A percentile compares a stretch with the other conserved stretches of the same genome.
Conservation (phyloP, 2,113 vertebrate species). For the Lipophrys pholis region DNA sequence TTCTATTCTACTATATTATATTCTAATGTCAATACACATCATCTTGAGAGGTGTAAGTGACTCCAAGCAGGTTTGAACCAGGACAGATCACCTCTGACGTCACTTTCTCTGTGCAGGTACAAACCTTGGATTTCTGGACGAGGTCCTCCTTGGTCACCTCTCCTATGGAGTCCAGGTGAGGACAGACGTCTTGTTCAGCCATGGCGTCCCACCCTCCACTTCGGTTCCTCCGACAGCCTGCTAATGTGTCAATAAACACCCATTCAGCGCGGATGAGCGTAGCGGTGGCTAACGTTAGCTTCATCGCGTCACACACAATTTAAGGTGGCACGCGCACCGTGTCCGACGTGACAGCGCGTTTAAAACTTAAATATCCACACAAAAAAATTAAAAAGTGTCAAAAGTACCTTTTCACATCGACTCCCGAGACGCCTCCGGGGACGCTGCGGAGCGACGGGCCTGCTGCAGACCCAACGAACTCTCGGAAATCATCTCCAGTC, state of each 20-base stretch:
- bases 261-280: not conserved
- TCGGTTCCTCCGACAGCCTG: slow-evolving; percentile 18
- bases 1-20: too few species aligned
- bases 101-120: not conserved
- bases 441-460: slow-evolving; percentile 41
- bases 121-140: slow-evolving; percentile 94
- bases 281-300: slow-evolving; percentile 48
- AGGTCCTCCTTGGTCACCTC: slow-evolving; percentile 97
- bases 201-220: slow-evolving; percentile 80
- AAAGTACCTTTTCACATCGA: not conserved
- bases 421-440: not conserved
- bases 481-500: slow-evolving; percentile 13
- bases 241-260: slow-evolving; percentile 21
- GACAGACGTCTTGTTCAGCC: slow-evolving; percentile 90
- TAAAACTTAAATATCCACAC: not conserved
- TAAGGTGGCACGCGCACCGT: not conserved
- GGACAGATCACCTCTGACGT: slow-evolving; percentile 7
- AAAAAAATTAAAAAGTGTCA: too few species aligned
- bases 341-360: not conserved
- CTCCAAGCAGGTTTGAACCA: too few species aligned
- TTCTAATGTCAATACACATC: too few species aligned
- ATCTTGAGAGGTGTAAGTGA: too few species aligned
- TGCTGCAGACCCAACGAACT: slow-evolving; percentile 38
- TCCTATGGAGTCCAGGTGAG: slow-evolving; percentile 94
- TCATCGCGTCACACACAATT: not conserved